A percentile compares a stretch with the other conserved stretches of the same genome.
These are phyloP conservation scores for Picus viridis DNA, from an alignment of 2,797 vertebrate genomes.

Conservation along the genomic window DNA sequence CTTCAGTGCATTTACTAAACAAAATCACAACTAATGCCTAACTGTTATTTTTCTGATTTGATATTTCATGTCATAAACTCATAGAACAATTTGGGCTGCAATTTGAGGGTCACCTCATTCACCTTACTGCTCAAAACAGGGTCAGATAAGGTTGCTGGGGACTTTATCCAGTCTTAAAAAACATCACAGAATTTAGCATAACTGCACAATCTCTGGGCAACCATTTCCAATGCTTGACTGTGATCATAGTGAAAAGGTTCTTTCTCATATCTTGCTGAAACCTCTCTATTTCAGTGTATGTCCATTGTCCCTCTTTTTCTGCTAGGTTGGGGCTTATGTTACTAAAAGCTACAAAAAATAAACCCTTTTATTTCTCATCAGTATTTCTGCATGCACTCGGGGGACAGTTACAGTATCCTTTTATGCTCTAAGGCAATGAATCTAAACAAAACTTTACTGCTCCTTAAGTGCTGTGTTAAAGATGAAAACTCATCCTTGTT, in stretches of 20 bases:
- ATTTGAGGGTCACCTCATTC: not conserved
- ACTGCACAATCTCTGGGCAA: not conserved
- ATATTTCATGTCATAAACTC: not conserved
- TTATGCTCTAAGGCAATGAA: not conserved
- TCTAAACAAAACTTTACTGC: not conserved
- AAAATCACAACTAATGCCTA: not conserved
- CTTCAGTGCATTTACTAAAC: not conserved
- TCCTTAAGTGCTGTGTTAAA: slow-evolving; percentile 24
- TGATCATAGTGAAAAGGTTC: not conserved
- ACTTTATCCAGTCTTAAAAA: not conserved
- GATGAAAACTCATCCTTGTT: slow-evolving; percentile 19
- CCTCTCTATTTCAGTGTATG: not conserved
- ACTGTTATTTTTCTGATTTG: slow-evolving; percentile 3
- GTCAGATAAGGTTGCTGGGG: not conserved
- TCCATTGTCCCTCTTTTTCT: not conserved
- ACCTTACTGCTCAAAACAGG: not conserved
- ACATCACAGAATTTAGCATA: not conserved
- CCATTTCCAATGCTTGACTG: not conserved
- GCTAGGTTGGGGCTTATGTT: not conserved
- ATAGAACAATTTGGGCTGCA: not conserved
- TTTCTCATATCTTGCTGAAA: not conserved
- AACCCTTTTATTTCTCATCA: not conserved
- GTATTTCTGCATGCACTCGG: not conserved
- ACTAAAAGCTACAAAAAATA: not conserved
- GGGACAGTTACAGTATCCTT: slow-evolving; percentile 25